Percentiles rank a stretch among this genome's conserved stretches.
Evolutionary conservation across 2,113 vertebrate species (phyloP).

Genomic region (Scolopax mira): DNA sequence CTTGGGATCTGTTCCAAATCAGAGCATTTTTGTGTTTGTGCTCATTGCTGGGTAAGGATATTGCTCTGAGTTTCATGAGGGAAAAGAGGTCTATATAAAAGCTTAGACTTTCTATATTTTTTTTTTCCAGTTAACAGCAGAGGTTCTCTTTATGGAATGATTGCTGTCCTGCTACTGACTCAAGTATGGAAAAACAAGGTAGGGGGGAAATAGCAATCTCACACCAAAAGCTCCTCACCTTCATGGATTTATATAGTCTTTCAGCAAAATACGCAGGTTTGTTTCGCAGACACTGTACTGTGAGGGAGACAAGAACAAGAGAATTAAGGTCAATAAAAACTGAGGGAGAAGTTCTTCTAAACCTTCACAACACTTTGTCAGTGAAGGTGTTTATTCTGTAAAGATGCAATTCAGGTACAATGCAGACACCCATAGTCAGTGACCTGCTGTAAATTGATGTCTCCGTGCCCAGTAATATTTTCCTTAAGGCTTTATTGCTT

Average conservation of each 20-base stretch:
- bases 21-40: not conserved
- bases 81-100: not conserved
- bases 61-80: not conserved
- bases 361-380: not conserved
- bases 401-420: not conserved
- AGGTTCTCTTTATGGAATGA: not conserved
- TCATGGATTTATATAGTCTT: slow-evolving; percentile 94
- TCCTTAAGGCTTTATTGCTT: not conserved
- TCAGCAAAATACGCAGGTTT: slow-evolving; percentile 91
- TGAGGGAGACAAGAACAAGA: slow-evolving; percentile 6
- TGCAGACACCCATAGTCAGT: not conserved
- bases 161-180: not conserved
- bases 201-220: not conserved
- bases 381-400: not conserved
- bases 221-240: slow-evolving; percentile 78
- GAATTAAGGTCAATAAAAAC: not conserved
- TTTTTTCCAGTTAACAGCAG: not conserved
- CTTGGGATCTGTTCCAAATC: not conserved
- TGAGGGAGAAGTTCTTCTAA: not conserved
- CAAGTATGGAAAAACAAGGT: not conserved
- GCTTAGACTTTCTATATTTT: not conserved
- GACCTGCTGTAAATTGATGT: not conserved
- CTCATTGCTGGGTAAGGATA: not conserved
- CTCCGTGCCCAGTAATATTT: not conserved
- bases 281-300: slow-evolving; percentile 88